Evolutionary conservation across 2,113 vertebrate genomes (phyloP).

Genomic region (Atrichornis clamosus): DNA sequence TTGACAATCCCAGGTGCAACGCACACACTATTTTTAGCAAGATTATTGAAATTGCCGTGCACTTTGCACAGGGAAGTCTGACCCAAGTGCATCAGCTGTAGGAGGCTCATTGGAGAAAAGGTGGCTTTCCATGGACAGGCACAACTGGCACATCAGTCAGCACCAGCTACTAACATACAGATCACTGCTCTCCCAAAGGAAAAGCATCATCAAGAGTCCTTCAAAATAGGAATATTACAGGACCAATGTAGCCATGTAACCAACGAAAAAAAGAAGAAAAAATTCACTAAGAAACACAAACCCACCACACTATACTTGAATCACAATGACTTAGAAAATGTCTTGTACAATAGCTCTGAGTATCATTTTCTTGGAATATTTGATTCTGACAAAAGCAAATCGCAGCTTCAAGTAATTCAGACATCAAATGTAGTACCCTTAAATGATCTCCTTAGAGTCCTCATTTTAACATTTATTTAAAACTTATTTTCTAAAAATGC

Average conservation of each 20-base stretch:
- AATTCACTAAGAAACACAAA: no score
- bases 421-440: not conserved
- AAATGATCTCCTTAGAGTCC: not conserved
- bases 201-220: not conserved
- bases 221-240: not conserved
- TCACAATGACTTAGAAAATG: slow-evolving; percentile 6
- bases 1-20: not conserved
- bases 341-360: not conserved
- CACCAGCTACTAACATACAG: not conserved
- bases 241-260: not conserved
- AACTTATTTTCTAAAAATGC: not conserved
- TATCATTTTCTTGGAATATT: slow-evolving; percentile 3
- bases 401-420: not conserved
- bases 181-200: not conserved
- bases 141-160: not conserved
- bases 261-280: no score
- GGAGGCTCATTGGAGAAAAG: not conserved
- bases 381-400: slow-evolving; percentile 4
- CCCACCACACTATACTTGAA: no score
- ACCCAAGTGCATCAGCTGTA: not conserved
- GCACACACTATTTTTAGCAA: not conserved
- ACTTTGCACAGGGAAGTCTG: not conserved
- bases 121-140: not conserved
- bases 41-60: not conserved
- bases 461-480: not conserved